Conservation (phyloP, 2,888 invertebrate species). For the Hedya salicella region DNA sequence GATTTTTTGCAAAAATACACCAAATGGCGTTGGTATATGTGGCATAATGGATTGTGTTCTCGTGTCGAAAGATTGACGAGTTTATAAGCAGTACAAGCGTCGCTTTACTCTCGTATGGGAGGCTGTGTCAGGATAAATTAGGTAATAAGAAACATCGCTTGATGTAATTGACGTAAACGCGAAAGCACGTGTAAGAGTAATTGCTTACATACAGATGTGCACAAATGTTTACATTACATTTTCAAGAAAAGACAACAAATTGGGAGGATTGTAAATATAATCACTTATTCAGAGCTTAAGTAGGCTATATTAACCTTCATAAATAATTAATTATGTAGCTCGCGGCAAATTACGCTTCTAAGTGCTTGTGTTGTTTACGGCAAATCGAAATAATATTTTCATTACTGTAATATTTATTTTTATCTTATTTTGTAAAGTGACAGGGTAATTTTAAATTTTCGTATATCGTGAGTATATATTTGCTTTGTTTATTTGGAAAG, state of each 20-base stretch:
- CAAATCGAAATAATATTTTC: conserved; percentile 2
- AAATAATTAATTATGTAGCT: neutral
- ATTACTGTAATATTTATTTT: neutral
- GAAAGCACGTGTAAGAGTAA: neutral
- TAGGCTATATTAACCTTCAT: neutral
- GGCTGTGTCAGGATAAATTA: conserved; percentile 24
- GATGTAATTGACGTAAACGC: conserved; percentile 2
- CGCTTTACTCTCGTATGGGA: neutral
- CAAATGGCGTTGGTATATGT: conserved; percentile 1
- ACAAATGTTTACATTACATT: neutral
- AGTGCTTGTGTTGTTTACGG: neutral
- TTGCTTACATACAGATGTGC: neutral
- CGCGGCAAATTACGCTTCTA: neutral
- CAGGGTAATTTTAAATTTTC: conserved; percentile 1
- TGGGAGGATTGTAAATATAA: neutral
- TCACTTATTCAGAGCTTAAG: conserved; percentile 5
- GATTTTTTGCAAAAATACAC: neutral
- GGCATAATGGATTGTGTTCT: conserved; percentile 7
- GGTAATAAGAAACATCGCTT: conserved; percentile 23
- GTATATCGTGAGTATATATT: neutral
- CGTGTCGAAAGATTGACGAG: conserved; percentile 16
- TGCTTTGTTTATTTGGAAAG: conserved; percentile 56
- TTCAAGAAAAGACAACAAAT: neutral
- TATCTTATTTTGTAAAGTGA: neutral
- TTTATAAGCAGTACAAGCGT: conserved; percentile 13